phyloP scores from a whole-genome alignment of 1,140 invertebrate species.

The Drosophila watanabei region DNA sequence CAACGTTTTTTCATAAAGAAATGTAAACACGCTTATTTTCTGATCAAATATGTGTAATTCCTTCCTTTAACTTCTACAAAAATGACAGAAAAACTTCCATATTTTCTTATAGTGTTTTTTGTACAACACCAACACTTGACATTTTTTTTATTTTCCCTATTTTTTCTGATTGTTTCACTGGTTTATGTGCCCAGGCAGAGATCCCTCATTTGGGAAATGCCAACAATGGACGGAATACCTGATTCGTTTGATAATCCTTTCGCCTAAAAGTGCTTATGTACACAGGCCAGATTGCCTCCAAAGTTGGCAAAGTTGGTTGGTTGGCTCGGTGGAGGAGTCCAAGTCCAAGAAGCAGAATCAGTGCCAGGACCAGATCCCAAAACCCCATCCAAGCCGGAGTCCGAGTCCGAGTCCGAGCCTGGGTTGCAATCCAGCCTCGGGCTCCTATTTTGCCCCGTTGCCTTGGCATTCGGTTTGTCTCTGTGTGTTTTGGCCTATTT shows the following conservation, averaged over 20 bases:
- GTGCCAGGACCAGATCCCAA: constrained; percentile 17
- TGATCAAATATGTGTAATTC: neutral
- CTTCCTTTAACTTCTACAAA: too few species aligned
- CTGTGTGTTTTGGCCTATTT: constrained; percentile 74
- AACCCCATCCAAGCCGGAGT: neutral
- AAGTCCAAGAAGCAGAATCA: constrained; percentile 29
- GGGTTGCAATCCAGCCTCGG: constrained; percentile 32
- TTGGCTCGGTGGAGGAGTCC: constrained; percentile 12
- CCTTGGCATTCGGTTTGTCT: constrained; percentile 42
- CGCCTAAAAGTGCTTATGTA: constrained; percentile 55
- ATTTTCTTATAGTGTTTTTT: constrained; percentile 19
- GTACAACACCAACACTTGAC: neutral
- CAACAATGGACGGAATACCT: constrained; percentile 51
- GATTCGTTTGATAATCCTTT: constrained; percentile 67
- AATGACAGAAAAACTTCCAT: accelerated
- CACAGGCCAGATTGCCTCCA: constrained; percentile 50
- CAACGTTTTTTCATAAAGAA: neutral
- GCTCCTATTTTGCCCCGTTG: constrained; percentile 55
- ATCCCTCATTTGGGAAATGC: constrained; percentile 53
- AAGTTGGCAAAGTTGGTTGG: constrained; percentile 4
- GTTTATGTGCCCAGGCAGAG: constrained; percentile 36
- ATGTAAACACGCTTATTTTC: neutral
- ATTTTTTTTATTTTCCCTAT: constrained; percentile 20
- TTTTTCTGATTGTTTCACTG: constrained; percentile 32
- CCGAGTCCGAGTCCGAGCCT: constrained; percentile 11